Base-by-base conservation (phyloP, 2,888 invertebrate species). In the Epistrophella euchroma region DNA sequence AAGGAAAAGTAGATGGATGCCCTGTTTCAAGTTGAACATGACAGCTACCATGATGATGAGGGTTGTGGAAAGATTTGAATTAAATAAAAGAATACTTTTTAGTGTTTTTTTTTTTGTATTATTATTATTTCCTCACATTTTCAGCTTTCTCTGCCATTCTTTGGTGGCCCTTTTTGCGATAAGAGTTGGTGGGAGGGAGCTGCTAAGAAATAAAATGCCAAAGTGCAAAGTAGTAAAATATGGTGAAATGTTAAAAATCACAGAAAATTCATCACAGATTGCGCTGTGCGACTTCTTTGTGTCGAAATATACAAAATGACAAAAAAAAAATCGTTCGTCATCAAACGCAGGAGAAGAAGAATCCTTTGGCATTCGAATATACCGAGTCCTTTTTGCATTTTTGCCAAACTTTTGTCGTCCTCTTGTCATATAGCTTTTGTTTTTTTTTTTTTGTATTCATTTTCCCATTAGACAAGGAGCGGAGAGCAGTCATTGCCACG, bases 21-120 rank as follows among this genome's bases (percentile, higher is more conserved):
- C 82, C 73, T 55, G 52, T 19, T 77, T 86, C 74, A 78, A 86
- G 86, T 86, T 86, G 82, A 82, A 86, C 86, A 86, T 86, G 86
- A 86, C 86, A 86, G 86, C 82, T 77, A 82, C 70, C 86, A 86
- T 82, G 82, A 86, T 82, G 74, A 82, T 82, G 74, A 82, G 86
- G 86, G 82, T 86, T 74, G 86, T 86, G 81, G 82, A 77, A 62
- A 70, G 77, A 77, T 80, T 78, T 73, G 86, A 86, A 86, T 86
- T 77, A 77, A 86, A 86, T 86, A 86, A 86, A 82, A 74, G 58
- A 78, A 78, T 74, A 32, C 77, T 35, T 66, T 66, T 62, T 60
- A 0, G 4, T 25, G 13, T 62, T 62, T 64, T 37, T 50, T 40
- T 35, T 40, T 72, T 64, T 37, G 2, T 22, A 13, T 11, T 15